These are phyloP conservation scores for Oryzias curvinotus DNA, from an alignment of 2,113 vertebrate genomes.

Conservation along the genomic window DNA sequence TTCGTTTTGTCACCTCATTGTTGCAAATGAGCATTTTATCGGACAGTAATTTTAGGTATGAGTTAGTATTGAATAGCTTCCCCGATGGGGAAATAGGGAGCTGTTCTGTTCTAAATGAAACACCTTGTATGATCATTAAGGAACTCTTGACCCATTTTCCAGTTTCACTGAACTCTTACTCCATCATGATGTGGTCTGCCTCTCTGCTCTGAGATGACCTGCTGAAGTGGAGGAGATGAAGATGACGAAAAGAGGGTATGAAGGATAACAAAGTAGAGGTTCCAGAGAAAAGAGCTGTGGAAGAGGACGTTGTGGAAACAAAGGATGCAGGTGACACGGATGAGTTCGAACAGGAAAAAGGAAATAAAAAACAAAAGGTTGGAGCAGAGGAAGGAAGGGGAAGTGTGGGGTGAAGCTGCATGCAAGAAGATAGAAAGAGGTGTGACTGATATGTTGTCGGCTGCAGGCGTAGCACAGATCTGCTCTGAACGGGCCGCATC, in stretches of 20 bases:
- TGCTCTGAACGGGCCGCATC: slow-evolving; percentile 8
- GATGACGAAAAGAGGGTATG: too few relatives aligned
- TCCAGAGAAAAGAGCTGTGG: neutral
- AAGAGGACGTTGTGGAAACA: neutral
- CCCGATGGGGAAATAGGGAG: too few relatives aligned
- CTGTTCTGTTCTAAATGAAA: too few relatives aligned
- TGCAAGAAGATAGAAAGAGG: neutral
- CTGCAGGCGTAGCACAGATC: slow-evolving; percentile 8
- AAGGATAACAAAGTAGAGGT: neutral
- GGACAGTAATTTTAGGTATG: too few relatives aligned
- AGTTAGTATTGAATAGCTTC: too few relatives aligned
- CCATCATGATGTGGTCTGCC: neutral
- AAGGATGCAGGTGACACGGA: neutral
- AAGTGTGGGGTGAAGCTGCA: neutral
- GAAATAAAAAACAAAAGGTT: slow-evolving; percentile 5
- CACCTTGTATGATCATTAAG: too few relatives aligned
- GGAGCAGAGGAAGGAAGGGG: neutral
- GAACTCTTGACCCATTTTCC: too few relatives aligned
- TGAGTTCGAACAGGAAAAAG: neutral
- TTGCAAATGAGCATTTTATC: too few relatives aligned
- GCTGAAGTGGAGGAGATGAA: neutral
- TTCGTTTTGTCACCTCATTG: too few relatives aligned
- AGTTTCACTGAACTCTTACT: too few relatives aligned
- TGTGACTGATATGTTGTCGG: neutral
- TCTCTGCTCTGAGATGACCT: neutral